Evolutionary conservation across 2,888 invertebrate species (phyloP).

Genomic region (Eremobia ochroleuca): DNA sequence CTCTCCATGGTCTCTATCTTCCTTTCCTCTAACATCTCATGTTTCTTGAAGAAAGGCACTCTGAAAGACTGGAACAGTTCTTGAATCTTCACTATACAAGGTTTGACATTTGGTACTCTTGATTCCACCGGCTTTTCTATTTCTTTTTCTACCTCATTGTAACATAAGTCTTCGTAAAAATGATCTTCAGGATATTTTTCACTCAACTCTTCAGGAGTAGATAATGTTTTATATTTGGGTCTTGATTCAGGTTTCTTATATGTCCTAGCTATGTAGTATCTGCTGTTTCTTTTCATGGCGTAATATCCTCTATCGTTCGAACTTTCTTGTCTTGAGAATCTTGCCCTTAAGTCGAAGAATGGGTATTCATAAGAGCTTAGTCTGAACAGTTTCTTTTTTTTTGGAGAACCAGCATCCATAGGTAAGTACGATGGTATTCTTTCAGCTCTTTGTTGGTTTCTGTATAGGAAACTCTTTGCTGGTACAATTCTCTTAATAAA

Average conservation of each 20-base stretch:
- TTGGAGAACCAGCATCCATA: conserved; percentile 81
- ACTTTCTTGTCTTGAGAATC: conserved; percentile 79
- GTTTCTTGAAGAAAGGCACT: conserved; percentile 84
- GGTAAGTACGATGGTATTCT: conserved; percentile 84
- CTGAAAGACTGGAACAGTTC: conserved; percentile 85
- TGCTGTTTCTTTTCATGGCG: conserved; percentile 82
- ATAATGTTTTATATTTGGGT: conserved; percentile 82
- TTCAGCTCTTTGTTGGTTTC: conserved; percentile 80
- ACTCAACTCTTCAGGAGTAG: conserved; percentile 77
- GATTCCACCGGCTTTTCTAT: conserved; percentile 59
- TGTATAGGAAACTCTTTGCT: conserved; percentile 87
- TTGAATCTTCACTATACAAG: conserved; percentile 84
- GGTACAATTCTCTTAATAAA: conserved; percentile 84
- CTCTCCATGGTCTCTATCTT: conserved; percentile 60
- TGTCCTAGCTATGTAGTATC: conserved; percentile 77
- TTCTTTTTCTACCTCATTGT: conserved; percentile 77
- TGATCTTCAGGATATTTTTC: conserved; percentile 84
- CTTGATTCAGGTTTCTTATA: conserved; percentile 78
- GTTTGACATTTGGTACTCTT: conserved; percentile 71
- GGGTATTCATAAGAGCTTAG: conserved; percentile 87
- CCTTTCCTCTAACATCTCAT: conserved; percentile 72
- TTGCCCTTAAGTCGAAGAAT: conserved; percentile 80
- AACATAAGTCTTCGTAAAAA: conserved; percentile 87
- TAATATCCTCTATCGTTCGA: conserved; percentile 85
- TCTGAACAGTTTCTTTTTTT: conserved; percentile 82